phyloP scores from a whole-genome alignment of 2,888 invertebrate species.

The Heliconius erato region DNA sequence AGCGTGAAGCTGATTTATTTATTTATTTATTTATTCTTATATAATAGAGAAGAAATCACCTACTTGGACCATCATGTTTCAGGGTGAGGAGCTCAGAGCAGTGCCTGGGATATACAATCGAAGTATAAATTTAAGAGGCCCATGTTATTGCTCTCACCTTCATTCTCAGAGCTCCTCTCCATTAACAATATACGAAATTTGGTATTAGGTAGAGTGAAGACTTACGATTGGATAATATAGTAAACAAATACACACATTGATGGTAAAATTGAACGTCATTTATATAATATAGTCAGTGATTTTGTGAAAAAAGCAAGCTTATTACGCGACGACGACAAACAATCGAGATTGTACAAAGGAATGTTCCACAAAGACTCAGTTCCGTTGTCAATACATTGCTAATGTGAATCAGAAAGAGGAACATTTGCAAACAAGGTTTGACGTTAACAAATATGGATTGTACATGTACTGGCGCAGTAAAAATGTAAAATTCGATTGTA shows the following conservation, averaged over 20 bases:
- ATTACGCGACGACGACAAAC: constrained; percentile 23
- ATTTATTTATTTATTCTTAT: no score
- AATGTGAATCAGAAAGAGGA: constrained; percentile 25
- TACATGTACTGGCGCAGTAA: not conserved
- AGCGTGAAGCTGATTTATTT: no score
- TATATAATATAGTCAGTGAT: not conserved
- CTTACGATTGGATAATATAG: not conserved
- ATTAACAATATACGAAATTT: no score
- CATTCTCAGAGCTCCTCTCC: no score
- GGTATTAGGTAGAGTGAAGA: no score
- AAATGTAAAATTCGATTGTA: not conserved
- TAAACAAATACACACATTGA: not conserved
- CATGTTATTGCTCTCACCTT: no score
- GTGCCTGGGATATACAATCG: no score
- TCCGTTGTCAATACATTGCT: constrained; percentile 27
- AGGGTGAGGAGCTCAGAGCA: no score
- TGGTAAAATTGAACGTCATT: not conserved
- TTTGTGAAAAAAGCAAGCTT: constrained; percentile 19
- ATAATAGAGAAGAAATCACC: no score
- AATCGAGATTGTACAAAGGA: constrained; percentile 29
- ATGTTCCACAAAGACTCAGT: constrained; percentile 21
- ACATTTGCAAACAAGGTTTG: constrained; percentile 13
- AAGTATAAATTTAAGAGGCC: no score
- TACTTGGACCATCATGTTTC: no score
- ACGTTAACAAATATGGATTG: constrained; percentile 22